Evolutionary conservation across 2,113 vertebrate species (phyloP), one percentile per base, ranked within the genome.

Genomic region (Ciconia boyciana): DNA sequence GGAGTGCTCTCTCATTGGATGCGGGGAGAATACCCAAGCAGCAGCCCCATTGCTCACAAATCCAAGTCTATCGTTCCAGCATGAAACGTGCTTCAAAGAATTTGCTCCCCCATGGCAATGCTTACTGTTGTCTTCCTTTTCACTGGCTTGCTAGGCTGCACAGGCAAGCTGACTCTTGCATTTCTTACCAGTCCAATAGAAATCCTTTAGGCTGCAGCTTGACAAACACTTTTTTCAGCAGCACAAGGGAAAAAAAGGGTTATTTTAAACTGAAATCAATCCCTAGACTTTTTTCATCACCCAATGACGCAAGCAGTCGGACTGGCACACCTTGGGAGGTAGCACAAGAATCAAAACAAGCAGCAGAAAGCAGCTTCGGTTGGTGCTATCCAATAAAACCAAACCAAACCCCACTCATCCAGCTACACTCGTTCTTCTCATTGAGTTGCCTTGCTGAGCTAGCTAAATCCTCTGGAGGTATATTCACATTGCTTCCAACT

Each of bases 191-290:
- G 26, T 7, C 18, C 62, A n/a, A 36, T 1, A 70, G 51, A 75
- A 87, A 78, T 68, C 70, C 44, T 65, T 75, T 8, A 70, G n/a
- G 48, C 60, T 81, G 71, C 29, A 58, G 43, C 49, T 61, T 58
- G 43, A 82, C 55, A 66, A 93, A 48, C 1, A 1, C 3, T 51
- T 82, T 76, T 65, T 71, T 24, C 70, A 88, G 44, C 25, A 89
- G 57, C 48, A 62, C 18, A 34, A 20, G 25, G 28, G 15, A 7
- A 7, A 22, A 62, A 89, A 76, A 49, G 12, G 25, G 29, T 55
- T 92, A 41, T 85, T 95, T 92, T n/a, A 51, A 72, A 85, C 18
- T 57, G 61, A 90, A 92, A 92, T 82, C 48, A 71, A 72, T 48
- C 75, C 32, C 39, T 68, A 43, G 57, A 52, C 54, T 83, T 84